These are phyloP conservation scores for Apis dorsata DNA, from an alignment of 1,140 invertebrate genomes.

Conservation along the genomic window DNA sequence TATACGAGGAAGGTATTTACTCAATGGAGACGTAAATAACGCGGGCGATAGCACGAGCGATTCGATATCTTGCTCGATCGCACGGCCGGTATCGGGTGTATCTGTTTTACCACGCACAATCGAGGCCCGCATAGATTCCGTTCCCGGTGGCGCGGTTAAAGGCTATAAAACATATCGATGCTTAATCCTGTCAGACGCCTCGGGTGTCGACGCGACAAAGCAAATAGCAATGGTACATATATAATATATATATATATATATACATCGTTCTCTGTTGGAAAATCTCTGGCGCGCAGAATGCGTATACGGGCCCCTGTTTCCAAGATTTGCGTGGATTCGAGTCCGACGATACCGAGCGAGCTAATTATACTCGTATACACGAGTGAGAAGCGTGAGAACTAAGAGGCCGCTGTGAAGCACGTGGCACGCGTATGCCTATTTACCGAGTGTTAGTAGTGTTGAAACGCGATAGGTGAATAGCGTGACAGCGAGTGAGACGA, in stretches of 20 bases:
- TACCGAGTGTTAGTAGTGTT: conserved; percentile 39
- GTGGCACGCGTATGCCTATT: conserved; percentile 54
- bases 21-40: neutral
- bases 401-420: conserved; percentile 27
- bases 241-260: no score
- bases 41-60: no score
- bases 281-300: neutral
- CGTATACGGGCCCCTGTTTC: no score
- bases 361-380: conserved; percentile 55
- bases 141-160: neutral
- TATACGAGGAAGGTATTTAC: neutral
- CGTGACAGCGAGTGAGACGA: conserved; percentile 63
- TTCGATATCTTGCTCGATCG: neutral
- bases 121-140: neutral
- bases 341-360: conserved; percentile 29
- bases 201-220: conserved; percentile 4
- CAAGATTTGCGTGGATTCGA: neutral
- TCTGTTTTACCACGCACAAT: conserved; percentile 4
- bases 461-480: conserved; percentile 59
- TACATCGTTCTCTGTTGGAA: no score
- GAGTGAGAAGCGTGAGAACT: neutral
- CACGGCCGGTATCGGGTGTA: neutral
- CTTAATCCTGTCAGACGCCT: conserved; percentile 5
- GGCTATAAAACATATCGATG: conserved; percentile 34
- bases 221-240: neutral